Conservation (phyloP, 1,140 invertebrate species). For the Leptinotarsa texana region DNA sequence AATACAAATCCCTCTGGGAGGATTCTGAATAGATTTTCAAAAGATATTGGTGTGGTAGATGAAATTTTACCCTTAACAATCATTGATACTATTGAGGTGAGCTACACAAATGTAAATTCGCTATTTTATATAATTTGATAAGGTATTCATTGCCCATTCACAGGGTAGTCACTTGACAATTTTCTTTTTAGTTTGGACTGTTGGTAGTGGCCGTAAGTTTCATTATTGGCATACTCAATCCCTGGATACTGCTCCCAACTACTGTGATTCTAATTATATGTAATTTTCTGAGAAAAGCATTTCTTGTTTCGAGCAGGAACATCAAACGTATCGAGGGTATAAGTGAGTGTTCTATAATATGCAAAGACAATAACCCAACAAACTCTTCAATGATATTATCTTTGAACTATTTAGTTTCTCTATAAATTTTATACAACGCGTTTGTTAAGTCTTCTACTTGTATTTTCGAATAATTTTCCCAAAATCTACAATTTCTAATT, state of each 20-base stretch:
- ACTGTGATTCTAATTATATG: slow-evolving; percentile 66
- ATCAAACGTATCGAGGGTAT: slow-evolving; percentile 83
- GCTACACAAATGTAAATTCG: slow-evolving; percentile 47
- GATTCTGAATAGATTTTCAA: slow-evolving; percentile 73
- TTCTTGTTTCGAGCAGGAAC: slow-evolving; percentile 79
- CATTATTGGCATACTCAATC: slow-evolving; percentile 62
- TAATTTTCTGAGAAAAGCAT: slow-evolving; percentile 70
- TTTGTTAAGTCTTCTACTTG: too few species aligned
- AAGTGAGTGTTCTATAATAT: slow-evolving; percentile 61
- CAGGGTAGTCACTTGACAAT: not conserved
- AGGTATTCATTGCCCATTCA: too few species aligned
- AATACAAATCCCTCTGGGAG: slow-evolving; percentile 78
- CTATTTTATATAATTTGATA: too few species aligned
- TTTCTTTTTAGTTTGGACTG: slow-evolving; percentile 36
- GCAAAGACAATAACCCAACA: too few species aligned
- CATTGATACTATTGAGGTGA: slow-evolving; percentile 75
- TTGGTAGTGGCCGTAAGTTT: slow-evolving; percentile 32
- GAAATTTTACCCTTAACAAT: slow-evolving; percentile 74
- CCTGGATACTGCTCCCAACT: slow-evolving; percentile 74
- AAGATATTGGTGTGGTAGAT: slow-evolving; percentile 77
- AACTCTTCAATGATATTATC: too few species aligned
- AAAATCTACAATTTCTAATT: not conserved
- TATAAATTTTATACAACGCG: too few species aligned
- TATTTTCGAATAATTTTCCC: too few species aligned
- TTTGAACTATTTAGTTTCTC: too few species aligned